Conservation (phyloP, 2,113 vertebrate genomes). For the Pungitius pungitius region DNA sequence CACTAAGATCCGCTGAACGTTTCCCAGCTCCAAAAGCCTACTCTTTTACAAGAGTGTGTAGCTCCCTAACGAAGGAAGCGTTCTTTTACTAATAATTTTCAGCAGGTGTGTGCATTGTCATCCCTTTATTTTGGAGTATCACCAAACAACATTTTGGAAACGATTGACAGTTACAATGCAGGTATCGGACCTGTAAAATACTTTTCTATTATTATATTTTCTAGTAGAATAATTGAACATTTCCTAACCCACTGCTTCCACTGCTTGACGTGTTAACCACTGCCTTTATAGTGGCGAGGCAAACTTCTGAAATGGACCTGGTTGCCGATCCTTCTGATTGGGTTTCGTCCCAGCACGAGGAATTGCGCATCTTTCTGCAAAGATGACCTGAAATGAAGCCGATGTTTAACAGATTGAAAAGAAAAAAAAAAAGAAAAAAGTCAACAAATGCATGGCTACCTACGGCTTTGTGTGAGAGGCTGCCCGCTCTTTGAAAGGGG, state of each 20-base stretch:
- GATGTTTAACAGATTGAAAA: constrained; percentile 8
- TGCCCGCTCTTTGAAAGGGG: constrained; percentile 65
- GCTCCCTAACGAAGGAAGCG: too few species aligned
- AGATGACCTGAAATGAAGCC: constrained; percentile 29
- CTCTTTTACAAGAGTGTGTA: not conserved
- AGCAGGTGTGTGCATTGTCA: not conserved
- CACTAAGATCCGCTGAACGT: too few species aligned
- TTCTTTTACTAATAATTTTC: not conserved
- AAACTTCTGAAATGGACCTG: constrained; percentile 50
- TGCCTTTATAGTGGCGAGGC: not conserved
- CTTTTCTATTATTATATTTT: not conserved
- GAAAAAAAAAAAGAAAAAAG: not conserved
- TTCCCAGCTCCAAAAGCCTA: too few species aligned
- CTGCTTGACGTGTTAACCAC: not conserved
- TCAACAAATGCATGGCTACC: constrained; percentile 69
- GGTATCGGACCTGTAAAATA: not conserved
- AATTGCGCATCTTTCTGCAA: constrained; percentile 27
- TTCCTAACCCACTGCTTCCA: not conserved
- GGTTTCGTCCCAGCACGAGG: constrained; percentile 46
- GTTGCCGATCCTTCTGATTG: constrained; percentile 1
- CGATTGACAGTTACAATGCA: not conserved
- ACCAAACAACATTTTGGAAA: not conserved
- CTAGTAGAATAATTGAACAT: not conserved
- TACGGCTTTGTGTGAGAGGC: constrained; percentile 66
- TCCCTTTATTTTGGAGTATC: not conserved